Evolutionary conservation across 2,797 vertebrate genomes (phyloP), one percentile per base, ranked within the genome.

Genomic region (Anolis apletophallus): DNA sequence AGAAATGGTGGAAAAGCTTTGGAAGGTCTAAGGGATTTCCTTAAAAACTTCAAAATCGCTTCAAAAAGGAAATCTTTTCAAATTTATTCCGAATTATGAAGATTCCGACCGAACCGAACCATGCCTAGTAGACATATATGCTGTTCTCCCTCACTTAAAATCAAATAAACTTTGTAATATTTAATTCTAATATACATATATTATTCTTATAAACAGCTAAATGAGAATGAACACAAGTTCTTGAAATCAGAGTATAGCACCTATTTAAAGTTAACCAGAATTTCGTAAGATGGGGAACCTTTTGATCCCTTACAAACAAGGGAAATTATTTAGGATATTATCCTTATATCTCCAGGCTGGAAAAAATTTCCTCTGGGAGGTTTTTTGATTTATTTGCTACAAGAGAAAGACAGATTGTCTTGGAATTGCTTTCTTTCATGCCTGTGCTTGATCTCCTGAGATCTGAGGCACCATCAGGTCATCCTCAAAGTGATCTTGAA

Each of bases 291-390:
- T 23, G 83, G 55, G 90, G 50, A 72, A 80, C 32, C 23, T 55
- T 85, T 80, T 17, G 0, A 75, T 91, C 77, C 17, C 57, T 90
- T 79, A 80, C 50, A 91, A 64, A n/a, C n/a, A 67, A 88, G 76
- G 86, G 86, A 89, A 92, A 93, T 92, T 83, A 86, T 16, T 90
- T 52, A 87, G 88, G 57, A 89, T 54, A 87, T 90, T 90, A 84
- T 52, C 75, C 68, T 85, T 85, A 59, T 88, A 80, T 87, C 76
- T 90, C n/a, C 50, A 83, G 89, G 73, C 80, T 89, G 84, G 67
- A 72, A 84, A 84, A 90, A 72, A 52, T 80, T 17, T 85, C 87
- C 85, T 88, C 32, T 10, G 88, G 68, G 87, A 89, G 50, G 1
- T 61, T 36, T 55, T 79, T 79, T 79, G 32, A 88, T 85, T 88